phyloP scores from a whole-genome alignment of 2,888 invertebrate species.

The Sphaerophoria taeniata region DNA sequence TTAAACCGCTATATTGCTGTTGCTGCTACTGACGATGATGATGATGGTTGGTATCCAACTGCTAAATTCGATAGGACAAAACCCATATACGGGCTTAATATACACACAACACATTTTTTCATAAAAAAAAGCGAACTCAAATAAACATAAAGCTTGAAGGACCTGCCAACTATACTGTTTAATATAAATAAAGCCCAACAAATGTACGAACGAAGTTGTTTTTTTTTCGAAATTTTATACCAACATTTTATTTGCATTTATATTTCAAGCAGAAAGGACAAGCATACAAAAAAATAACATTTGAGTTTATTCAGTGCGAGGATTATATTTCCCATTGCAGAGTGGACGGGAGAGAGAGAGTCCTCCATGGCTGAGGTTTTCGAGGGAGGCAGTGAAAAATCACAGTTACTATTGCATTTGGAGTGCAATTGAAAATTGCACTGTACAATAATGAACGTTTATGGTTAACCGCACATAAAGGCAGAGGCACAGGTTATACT shows the following conservation, averaged over 20 bases:
- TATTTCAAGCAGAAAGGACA: conserved; percentile 2
- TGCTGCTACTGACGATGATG: conserved; percentile 19
- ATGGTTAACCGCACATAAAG: conserved; percentile 49
- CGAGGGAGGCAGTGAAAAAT: conserved; percentile 7
- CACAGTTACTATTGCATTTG: conserved; percentile 35
- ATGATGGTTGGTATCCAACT: conserved; percentile 47
- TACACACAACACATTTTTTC: conserved; percentile 2
- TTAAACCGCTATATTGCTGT: not conserved
- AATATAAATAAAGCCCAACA: conserved; percentile 36
- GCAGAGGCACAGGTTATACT: conserved; percentile 1
- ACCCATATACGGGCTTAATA: conserved; percentile 28
- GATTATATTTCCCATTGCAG: conserved; percentile 37
- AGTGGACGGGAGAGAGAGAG: not conserved
- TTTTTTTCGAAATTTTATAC: conserved; percentile 35
- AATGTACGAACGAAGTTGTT: conserved; percentile 22
- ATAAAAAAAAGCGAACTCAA: not conserved
- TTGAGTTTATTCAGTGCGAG: conserved; percentile 46
- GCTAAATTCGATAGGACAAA: conserved; percentile 37
- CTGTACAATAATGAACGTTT: conserved; percentile 64
- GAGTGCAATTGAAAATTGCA: conserved; percentile 68
- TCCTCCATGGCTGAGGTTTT: not conserved
- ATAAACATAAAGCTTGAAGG: conserved; percentile 4
- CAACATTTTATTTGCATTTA: conserved; percentile 57
- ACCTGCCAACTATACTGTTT: conserved; percentile 34
- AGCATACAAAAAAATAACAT: conserved; percentile 2